Conservation (phyloP, 2,888 invertebrate species). For the Linnaemya vulpina region DNA sequence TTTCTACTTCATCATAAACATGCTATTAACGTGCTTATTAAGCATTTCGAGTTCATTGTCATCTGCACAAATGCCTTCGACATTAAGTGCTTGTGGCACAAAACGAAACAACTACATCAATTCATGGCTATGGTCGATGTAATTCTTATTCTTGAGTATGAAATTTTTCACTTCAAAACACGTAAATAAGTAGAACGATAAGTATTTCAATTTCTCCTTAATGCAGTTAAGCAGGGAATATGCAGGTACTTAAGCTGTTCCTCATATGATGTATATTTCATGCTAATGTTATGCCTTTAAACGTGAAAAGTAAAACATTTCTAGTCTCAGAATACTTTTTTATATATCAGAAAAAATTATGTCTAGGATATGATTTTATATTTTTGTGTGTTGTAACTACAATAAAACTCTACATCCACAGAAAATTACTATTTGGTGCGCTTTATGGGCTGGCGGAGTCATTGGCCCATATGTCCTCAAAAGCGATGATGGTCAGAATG, state of each 20-base stretch:
- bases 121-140: conserved; percentile 50
- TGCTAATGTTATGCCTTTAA: not conserved
- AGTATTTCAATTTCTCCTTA: conserved; percentile 18
- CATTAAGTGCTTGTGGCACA: not conserved
- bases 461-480: no score
- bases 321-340: no score
- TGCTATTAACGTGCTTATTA: conserved; percentile 22
- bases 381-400: no score
- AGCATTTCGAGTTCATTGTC: conserved; percentile 54
- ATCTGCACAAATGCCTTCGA: conserved; percentile 5
- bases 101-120: not conserved
- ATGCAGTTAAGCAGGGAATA: not conserved
- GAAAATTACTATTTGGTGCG: no score
- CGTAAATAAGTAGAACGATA: not conserved
- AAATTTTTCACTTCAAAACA: not conserved
- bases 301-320: not conserved
- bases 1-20: conserved; percentile 17
- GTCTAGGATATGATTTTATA: no score
- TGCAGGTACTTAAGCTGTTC: conserved; percentile 1
- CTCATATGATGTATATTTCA: not conserved
- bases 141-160: not conserved
- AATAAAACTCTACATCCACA: no score
- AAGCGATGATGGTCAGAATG: no score
- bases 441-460: no score
- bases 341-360: not conserved